Percentiles rank a stretch among this genome's conserved stretches.
phyloP scores from a whole-genome alignment of 1,140 invertebrate species.

The Tetranychus urticae region DNA sequence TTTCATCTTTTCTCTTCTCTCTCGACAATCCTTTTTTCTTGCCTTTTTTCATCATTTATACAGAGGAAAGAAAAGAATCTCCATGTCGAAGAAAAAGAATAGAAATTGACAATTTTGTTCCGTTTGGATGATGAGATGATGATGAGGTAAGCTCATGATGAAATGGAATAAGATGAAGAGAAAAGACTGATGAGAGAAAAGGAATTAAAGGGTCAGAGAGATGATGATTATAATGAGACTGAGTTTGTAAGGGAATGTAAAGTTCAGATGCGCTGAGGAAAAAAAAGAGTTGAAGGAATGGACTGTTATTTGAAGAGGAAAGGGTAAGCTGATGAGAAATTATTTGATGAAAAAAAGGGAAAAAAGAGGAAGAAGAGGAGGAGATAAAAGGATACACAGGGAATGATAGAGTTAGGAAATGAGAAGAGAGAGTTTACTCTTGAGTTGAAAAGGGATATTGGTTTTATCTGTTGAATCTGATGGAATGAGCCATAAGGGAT shows the following conservation, averaged over 20 bases:
- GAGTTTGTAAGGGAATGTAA: neutral
- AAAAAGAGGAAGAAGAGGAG: neutral
- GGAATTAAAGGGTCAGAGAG: neutral
- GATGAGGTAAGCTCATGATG: too few relatives aligned
- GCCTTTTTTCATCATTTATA: too few relatives aligned
- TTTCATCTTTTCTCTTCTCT: too few relatives aligned
- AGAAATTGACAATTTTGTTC: too few relatives aligned
- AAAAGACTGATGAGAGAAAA: neutral
- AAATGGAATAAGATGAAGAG: neutral
- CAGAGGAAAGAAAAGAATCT: too few relatives aligned
- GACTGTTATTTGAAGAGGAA: neutral
- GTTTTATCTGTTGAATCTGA: too few relatives aligned
- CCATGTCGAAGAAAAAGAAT: too few relatives aligned
- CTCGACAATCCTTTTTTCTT: too few relatives aligned
- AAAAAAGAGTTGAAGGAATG: neutral
- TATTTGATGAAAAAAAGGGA: neutral
- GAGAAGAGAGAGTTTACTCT: too few relatives aligned
- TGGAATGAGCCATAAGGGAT: too few relatives aligned
- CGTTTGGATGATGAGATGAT: too few relatives aligned
- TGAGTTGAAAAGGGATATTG: too few relatives aligned
- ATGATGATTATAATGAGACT: neutral
- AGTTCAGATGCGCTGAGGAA: neutral
- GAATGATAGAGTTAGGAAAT: neutral
- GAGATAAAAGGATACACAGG: neutral
- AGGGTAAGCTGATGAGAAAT: neutral